Evolutionary conservation across 2,113 vertebrate species (phyloP), one percentile per base, ranked within the genome.

Genomic region (Corvus hawaiiensis): DNA sequence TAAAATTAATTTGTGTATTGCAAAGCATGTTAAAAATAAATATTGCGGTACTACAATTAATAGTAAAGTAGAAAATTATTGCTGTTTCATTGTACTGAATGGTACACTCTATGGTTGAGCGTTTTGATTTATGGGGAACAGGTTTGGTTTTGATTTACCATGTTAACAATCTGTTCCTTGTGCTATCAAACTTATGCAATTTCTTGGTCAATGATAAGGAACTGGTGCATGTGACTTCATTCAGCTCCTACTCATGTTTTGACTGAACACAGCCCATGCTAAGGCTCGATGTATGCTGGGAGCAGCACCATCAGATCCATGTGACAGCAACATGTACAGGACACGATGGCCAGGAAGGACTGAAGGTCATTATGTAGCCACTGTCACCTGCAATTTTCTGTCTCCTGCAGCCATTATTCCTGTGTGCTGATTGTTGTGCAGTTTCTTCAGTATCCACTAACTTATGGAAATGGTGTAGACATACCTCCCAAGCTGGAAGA

Each of bases 401-500:
- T 21, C 14, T 80, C 13, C 32, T 54, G 30, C 23, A 68, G 41
- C 15, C 54, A 73, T 13, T 27, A 28, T 12, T 48, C 10, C 39
- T 67, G 5, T 11, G 5, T 18, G 39, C 13, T 30, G 33, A 32
- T 37, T 23, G 8, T 10, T 27, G 14, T 26, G 7, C 20, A 24
- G 19, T 32, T 80, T 56, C 46, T 35, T 41, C 24, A 41, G 33
- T 41, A 43, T 62, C 11, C 27, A 21, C 9, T 30, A 33, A 15
- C 1, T 56, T 75, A 27, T 0, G 3, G 20, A 24, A 67, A 9
- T 0, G 1, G 3, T 28, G 30, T 6, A 71, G 67, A 33, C 12
- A 11, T 44, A 37, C 1, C 19, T 62, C 52, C 33, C 37, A 66
- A 72, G 7, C 5, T 61, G 19, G 24, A 56, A 46, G 13, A 24